Evolutionary conservation across 1,140 invertebrate species (phyloP).

Genomic region (Apis dorsata): DNA sequence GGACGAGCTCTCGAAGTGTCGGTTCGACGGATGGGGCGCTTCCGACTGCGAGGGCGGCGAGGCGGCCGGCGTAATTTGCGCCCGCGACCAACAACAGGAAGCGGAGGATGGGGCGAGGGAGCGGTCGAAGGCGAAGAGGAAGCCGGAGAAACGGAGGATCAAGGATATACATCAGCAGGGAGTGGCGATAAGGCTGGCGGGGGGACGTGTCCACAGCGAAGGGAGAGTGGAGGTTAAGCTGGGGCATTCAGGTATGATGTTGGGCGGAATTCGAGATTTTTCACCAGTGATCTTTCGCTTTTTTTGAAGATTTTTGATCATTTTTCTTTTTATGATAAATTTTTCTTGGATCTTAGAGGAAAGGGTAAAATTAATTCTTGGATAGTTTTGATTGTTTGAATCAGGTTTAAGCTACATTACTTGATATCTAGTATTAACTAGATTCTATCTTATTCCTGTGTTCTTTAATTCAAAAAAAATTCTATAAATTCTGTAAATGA

Average conservation of each 20-base stretch:
- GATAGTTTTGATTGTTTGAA: too few relatives aligned
- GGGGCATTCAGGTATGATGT: constrained; percentile 69
- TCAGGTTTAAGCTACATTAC: too few relatives aligned
- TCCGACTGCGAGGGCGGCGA: constrained; percentile 89
- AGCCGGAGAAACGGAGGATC: constrained; percentile 72
- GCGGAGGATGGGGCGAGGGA: not conserved
- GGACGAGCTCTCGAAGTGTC: constrained; percentile 85
- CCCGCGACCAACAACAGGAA: constrained; percentile 66
- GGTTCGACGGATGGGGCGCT: constrained; percentile 90
- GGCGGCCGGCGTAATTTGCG: constrained; percentile 91
- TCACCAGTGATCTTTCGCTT: not conserved
- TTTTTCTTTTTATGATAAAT: too few relatives aligned
- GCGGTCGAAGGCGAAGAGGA: constrained; percentile 50
- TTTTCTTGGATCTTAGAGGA: too few relatives aligned
- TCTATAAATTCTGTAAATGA: too few relatives aligned
- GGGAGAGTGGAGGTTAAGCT: constrained; percentile 89
- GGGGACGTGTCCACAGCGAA: constrained; percentile 84
- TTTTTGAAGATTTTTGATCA: too few relatives aligned
- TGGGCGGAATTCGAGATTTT: not conserved
- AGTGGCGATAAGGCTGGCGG: constrained; percentile 81
- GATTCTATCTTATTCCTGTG: too few relatives aligned
- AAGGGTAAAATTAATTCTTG: too few relatives aligned
- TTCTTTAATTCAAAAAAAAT: too few relatives aligned
- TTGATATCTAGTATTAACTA: too few relatives aligned
- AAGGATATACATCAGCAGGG: constrained; percentile 74